Evolutionary conservation across 1,140 invertebrate genomes (phyloP).

Genomic region (Yoshiicerus persimilis): DNA sequence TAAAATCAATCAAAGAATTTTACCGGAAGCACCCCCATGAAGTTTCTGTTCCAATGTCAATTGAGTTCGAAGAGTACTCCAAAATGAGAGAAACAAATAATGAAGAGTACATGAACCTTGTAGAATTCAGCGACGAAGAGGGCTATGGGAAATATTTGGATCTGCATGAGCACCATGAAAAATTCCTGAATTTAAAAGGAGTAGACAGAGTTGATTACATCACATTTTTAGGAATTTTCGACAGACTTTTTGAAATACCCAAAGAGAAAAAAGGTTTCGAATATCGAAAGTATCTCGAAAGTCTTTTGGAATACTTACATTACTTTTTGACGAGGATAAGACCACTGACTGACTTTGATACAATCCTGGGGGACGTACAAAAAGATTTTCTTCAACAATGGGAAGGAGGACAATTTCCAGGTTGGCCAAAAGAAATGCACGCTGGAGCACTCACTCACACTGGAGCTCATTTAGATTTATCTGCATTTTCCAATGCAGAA

Average conservation of each 20-base stretch:
- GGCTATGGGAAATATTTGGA: constrained; percentile 99
- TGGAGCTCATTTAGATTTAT: constrained; percentile 94
- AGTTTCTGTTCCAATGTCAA: constrained; percentile 90
- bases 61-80: constrained; percentile 93
- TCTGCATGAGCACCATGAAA: constrained; percentile 95
- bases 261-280: constrained; percentile 92
- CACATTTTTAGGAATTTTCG: constrained; percentile 89
- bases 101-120: constrained; percentile 72
- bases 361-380: constrained; percentile 74
- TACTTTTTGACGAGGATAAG: constrained; percentile 83
- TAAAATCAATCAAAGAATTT: constrained; percentile 95
- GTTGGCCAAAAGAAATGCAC: constrained; percentile 96
- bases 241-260: constrained; percentile 93
- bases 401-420: constrained; percentile 84
- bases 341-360: constrained; percentile 83
- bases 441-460: constrained; percentile 76
- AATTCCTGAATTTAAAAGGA: constrained; percentile 95
- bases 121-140: constrained; percentile 99
- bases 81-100: constrained; percentile 78
- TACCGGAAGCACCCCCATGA: constrained; percentile 96
- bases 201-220: constrained; percentile 98
- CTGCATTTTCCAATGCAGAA: constrained; percentile 91
- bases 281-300: constrained; percentile 85
- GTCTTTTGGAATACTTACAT: constrained; percentile 82
- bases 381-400: constrained; percentile 86